phyloP scores from a whole-genome alignment of 2,888 invertebrate genomes.

The Oscheius sp. region DNA sequence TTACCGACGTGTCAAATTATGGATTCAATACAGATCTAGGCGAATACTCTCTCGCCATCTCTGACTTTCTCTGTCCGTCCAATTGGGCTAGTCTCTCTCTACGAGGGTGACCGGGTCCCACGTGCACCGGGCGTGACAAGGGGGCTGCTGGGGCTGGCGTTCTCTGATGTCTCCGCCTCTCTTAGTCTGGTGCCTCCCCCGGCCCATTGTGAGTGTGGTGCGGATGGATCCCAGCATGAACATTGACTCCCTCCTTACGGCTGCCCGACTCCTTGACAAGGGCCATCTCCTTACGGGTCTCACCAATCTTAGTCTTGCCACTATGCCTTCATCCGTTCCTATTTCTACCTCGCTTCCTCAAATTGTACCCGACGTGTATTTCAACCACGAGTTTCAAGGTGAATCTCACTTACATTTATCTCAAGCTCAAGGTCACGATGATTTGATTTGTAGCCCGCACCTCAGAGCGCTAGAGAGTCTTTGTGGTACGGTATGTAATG shows the following conservation, averaged over 20 bases:
- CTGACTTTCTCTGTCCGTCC: slow-evolving; percentile 26
- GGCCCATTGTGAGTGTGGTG: slow-evolving; percentile 31
- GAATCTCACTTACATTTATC: neutral
- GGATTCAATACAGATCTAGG: neutral
- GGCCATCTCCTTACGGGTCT: slow-evolving; percentile 37
- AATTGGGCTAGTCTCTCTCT: slow-evolving; percentile 30
- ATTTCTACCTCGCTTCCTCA: slow-evolving; percentile 32
- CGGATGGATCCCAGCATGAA: slow-evolving; percentile 39
- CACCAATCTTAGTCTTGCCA: slow-evolving; percentile 40
- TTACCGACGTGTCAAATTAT: slow-evolving; percentile 22
- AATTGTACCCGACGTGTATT: slow-evolving; percentile 28
- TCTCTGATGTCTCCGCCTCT: slow-evolving; percentile 36
- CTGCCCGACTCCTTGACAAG: slow-evolving; percentile 61
- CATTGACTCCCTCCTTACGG: slow-evolving; percentile 61
- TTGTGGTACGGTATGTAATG: slow-evolving; percentile 12
- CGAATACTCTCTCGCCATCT: slow-evolving; percentile 26
- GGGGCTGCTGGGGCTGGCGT: slow-evolving; percentile 17
- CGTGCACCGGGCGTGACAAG: slow-evolving; percentile 33
- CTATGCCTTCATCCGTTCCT: slow-evolving; percentile 23
- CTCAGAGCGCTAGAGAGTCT: neutral
- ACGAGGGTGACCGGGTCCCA: slow-evolving; percentile 26
- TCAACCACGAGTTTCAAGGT: slow-evolving; percentile 30
- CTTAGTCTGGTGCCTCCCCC: too few species aligned
- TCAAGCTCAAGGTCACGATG: neutral
- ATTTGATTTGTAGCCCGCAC: neutral